These are phyloP conservation scores for Nesometra sesokonis DNA, from an alignment of 35 echinoderm and acorn worm species.

Conservation along the genomic window DNA sequence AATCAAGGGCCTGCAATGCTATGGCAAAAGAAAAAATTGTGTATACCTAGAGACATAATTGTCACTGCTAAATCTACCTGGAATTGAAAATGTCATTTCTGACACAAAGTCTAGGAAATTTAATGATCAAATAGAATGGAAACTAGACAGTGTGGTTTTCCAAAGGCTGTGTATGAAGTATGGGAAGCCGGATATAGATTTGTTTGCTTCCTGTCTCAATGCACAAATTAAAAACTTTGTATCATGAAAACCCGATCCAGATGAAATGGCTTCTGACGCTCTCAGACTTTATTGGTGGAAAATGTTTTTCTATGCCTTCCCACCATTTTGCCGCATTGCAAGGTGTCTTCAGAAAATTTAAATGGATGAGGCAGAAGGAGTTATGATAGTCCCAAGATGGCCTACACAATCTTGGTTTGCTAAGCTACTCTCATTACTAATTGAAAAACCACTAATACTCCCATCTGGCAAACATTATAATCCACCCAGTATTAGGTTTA, in stretches of 20 bases:
- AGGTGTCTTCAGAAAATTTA: constrained; percentile 8
- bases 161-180: background rate
- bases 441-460: constrained; percentile 9
- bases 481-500: background rate
- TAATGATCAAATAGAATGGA: constrained; percentile 65
- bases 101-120: constrained; percentile 47
- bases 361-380: background rate
- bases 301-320: constrained; percentile 22
- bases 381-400: constrained; percentile 25
- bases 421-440: background rate
- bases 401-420: constrained; percentile 31
- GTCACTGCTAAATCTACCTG: constrained; percentile 39
- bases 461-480: background rate
- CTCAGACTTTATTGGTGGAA: constrained; percentile 13
- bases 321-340: constrained; percentile 21
- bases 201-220: constrained; percentile 28
- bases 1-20: background rate
- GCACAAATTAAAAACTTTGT: constrained; percentile 11
- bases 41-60: background rate
- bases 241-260: constrained; percentile 24
- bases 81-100: constrained; percentile 24
- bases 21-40: background rate
- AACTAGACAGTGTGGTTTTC: background rate
- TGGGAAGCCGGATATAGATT: constrained; percentile 1
- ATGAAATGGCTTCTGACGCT: constrained; percentile 3